These are phyloP conservation scores for Cremastinae sp. DNA, from an alignment of 2,888 invertebrate species.

Conservation along the genomic window DNA sequence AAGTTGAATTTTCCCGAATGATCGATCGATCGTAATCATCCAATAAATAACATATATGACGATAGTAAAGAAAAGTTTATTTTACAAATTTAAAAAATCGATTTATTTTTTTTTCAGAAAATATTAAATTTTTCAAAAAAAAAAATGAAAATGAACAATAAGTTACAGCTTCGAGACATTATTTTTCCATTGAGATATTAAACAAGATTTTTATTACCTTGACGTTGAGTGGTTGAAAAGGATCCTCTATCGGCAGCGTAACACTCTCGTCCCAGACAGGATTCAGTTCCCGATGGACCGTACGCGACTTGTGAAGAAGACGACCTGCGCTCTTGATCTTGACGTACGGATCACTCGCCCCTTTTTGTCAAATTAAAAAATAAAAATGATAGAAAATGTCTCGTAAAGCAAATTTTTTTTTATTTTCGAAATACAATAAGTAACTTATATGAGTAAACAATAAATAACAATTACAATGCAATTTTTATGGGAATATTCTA, in stretches of 20 bases:
- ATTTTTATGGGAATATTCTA: too few species aligned
- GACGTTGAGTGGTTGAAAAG: constrained; percentile 91
- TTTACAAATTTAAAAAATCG: too few species aligned
- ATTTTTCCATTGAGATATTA: too few species aligned
- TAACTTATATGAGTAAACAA: too few species aligned
- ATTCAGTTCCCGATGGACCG: constrained; percentile 96
- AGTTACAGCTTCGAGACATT: too few species aligned
- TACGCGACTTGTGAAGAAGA: constrained; percentile 95
- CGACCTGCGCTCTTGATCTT: constrained; percentile 95
- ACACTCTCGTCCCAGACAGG: constrained; percentile 99
- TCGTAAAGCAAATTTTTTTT: background rate
- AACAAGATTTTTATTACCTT: constrained; percentile 84
- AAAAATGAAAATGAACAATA: background rate
- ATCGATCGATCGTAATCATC: too few species aligned
- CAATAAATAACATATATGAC: too few species aligned
- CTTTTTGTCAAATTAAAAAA: constrained; percentile 81
- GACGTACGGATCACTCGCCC: constrained; percentile 98
- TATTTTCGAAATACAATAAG: constrained; percentile 1
- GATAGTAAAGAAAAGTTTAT: too few species aligned
- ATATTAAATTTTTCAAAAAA: background rate
- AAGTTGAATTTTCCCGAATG: too few species aligned
- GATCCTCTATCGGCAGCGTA: constrained; percentile 94
- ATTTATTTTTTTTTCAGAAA: too few species aligned
- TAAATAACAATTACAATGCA: too few species aligned
- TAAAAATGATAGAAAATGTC: background rate